Percentiles rank a stretch among this genome's conserved stretches.
Evolutionary conservation across 2,113 vertebrate genomes (phyloP).

Genomic region (Oncorhynchus tshawytscha): DNA sequence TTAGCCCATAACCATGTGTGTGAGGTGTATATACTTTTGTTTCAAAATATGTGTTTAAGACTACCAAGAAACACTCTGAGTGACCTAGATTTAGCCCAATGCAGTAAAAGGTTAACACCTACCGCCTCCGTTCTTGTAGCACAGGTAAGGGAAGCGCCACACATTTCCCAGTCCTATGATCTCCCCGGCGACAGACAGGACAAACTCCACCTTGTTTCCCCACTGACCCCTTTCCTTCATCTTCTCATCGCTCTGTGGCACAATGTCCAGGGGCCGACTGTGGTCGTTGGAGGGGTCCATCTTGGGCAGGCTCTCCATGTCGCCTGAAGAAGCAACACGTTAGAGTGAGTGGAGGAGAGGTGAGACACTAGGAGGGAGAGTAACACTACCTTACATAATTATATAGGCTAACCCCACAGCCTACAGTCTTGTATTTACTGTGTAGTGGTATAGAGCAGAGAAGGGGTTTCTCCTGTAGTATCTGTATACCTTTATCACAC

Average conservation of each 20-base stretch:
- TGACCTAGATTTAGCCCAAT: too few species aligned
- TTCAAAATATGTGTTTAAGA: too few species aligned
- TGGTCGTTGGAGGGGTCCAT: slow-evolving; percentile 60
- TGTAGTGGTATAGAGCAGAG: too few species aligned
- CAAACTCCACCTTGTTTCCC: slow-evolving; percentile 92
- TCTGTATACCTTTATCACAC: too few species aligned
- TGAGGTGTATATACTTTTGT: too few species aligned
- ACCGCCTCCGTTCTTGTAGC: slow-evolving; percentile 98
- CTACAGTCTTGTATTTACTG: too few species aligned
- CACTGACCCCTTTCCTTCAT: slow-evolving; percentile 85
- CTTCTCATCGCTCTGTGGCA: slow-evolving; percentile 62
- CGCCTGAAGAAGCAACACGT: slow-evolving; percentile 24
- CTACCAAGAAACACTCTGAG: too few species aligned
- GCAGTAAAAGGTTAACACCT: slow-evolving; percentile 42
- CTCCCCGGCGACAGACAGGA: slow-evolving; percentile 91
- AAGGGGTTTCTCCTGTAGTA: too few species aligned
- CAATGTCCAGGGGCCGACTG: slow-evolving; percentile 61
- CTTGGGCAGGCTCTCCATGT: slow-evolving; percentile 54
- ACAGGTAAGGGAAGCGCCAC: slow-evolving; percentile 97
- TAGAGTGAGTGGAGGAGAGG: neutral
- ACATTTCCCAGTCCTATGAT: slow-evolving; percentile 94
- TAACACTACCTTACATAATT: too few species aligned
- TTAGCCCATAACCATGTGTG: too few species aligned
- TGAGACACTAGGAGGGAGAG: neutral
- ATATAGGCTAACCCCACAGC: too few species aligned